Evolutionary conservation across 2,888 invertebrate species (phyloP), one percentile per base, ranked within the genome.

Genomic region (Lysandra coridon): DNA sequence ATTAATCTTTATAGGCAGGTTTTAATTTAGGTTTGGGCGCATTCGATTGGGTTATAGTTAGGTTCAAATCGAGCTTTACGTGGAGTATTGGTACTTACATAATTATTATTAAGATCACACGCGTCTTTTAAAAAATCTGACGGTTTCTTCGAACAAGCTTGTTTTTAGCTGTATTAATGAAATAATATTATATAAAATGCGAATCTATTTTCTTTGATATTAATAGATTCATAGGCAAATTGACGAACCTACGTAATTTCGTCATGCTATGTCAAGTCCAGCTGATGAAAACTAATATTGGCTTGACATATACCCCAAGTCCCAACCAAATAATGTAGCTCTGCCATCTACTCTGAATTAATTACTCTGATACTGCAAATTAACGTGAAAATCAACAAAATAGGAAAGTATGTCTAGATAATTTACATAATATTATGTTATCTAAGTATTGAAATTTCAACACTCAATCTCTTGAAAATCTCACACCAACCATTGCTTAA

Each of bases 1-100:
- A 73, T 40, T 73, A 73, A 73, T 73, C 64, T 64, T 23, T 30
- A 23, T 64, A 64, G 30, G 64, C 30, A 64, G 10, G 64, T 10
- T 64, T 64, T 33, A 14, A 33, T 33, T 69, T 14, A 69, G 4
- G 14, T 69, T 69, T 64, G 69, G 14, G 30, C 33, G 5, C 33
- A 69, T 69, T 30, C 14, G 30, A 69, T 69, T 33, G 69, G 69
- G 33, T 30, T 30, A 10, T 33, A 69, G 33, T 33, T 14, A 14
- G 10, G 33, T 69, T 33, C 30, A 12, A 30, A 64, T 30, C 5
- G 30, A 64, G 30, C 30, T 49, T 44, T 44, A 44, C 44, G 23
- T 62, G 10, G 62, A 12, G 30, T 30, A 30, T 4, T 30, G 62
- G 7, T n/a, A 2, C 14, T 57, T 23, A 6, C 7, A 6, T n/a